Base-by-base conservation (phyloP, 2,888 invertebrate species). In the Xestia ashworthii region DNA sequence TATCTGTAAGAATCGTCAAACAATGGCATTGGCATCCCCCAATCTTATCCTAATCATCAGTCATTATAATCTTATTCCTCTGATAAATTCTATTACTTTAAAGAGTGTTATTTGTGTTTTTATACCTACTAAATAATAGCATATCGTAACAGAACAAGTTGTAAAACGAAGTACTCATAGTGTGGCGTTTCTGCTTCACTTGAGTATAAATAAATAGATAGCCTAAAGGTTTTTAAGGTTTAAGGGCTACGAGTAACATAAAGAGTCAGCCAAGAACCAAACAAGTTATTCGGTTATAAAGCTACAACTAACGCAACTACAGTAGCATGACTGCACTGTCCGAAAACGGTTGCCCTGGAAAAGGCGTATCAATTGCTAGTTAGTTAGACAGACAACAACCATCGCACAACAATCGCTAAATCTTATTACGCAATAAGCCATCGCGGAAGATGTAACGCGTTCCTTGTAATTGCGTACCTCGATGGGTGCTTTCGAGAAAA, bases 401-500 rank as follows among this genome's bases (percentile, higher is more conserved):
- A 25, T 53, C 25, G 71, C 75, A 71, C 71, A 67, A 76, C 58
- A 25, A 64, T 70, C 32, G 85, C 74, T 64, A 6, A 9, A 19
- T 5, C 12, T 41, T 22, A 19, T 71, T 55, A 16, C 60, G 25
- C 53, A 71, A 55, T 76, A 80, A n/a, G 25, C 55, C 62, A 5
- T 41, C 64, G 69, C 69, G 64, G 32, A 74, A 69, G 67, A 73
- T 84, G 85, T 81, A 82, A 76, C 74, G 66, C 71, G 80, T 83
- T 88, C 66, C 79, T 85, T 85, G 85, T 87, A 91, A 91, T 87
- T 85, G 89, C 82, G 82, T 88, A 90, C 90, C 89, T 85, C 88
- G 80, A 87, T 87, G 77, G 84, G 76, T 81, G 87, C 84, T 89
- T 84, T 88, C 71, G 84, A 87, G 80, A 89, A 82, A 84, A 84